Conservation (phyloP, 2,888 invertebrate genomes). For the Dryadula phaetusa region DNA sequence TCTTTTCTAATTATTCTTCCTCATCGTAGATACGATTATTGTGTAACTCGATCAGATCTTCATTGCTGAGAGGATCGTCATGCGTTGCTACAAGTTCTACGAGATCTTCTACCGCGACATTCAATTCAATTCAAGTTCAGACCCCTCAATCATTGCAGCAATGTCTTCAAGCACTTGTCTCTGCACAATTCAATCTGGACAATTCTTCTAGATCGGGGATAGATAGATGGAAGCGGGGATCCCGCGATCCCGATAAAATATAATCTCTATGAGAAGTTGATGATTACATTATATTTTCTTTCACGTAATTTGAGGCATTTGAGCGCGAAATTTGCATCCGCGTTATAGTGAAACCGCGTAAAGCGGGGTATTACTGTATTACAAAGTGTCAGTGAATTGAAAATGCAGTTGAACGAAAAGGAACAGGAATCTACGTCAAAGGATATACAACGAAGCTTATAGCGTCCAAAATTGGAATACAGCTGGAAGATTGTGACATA, state of each 20-base stretch:
- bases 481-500: no score
- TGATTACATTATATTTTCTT: slow-evolving; percentile 18
- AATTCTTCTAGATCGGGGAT: slow-evolving; percentile 29
- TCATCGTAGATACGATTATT: slow-evolving; percentile 45
- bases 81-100: slow-evolving; percentile 43
- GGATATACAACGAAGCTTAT: no score
- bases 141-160: slow-evolving; percentile 44
- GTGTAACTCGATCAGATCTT: slow-evolving; percentile 44
- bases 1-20: slow-evolving; percentile 46
- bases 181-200: no score
- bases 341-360: slow-evolving; percentile 28
- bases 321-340: slow-evolving; percentile 27
- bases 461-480: no score
- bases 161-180: no score
- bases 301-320: slow-evolving; percentile 19
- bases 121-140: slow-evolving; percentile 45
- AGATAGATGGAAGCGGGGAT: slow-evolving; percentile 30
- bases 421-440: no score
- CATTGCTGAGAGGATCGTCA: slow-evolving; percentile 46
- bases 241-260: slow-evolving; percentile 36
- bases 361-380: slow-evolving; percentile 20
- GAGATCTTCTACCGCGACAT: slow-evolving; percentile 37
- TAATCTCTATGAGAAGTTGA: slow-evolving; percentile 25
- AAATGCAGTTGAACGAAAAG: no score
- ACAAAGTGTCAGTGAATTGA: no score